A percentile compares a stretch with the other conserved stretches of the same genome.
phyloP scores from a whole-genome alignment of 64 coral and sea anemone species.

The Actinia equina region DNA sequence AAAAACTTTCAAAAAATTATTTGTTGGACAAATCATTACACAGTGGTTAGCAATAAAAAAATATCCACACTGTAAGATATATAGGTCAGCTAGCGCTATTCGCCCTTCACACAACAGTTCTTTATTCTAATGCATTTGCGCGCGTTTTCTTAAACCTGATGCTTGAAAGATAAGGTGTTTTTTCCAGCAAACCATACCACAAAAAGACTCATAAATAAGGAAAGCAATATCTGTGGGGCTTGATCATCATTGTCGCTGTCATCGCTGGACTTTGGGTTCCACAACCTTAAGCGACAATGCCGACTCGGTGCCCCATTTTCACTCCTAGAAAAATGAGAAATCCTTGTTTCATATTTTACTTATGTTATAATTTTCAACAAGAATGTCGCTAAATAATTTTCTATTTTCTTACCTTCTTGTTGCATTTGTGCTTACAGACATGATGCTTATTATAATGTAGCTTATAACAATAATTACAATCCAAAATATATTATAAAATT shows the following conservation, averaged over 20 bases:
- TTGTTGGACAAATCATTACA: too few species aligned
- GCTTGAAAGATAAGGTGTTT: background rate
- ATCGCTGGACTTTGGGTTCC: constrained; percentile 4
- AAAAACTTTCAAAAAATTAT: too few species aligned
- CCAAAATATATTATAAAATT: background rate
- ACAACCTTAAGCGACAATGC: background rate
- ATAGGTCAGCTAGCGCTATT: too few species aligned
- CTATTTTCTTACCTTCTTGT: background rate
- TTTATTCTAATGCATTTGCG: too few species aligned
- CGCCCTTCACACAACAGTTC: too few species aligned
- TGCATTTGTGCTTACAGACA: background rate
- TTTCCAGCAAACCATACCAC: too few species aligned
- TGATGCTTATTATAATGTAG: background rate
- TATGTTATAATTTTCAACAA: background rate
- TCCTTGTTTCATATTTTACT: background rate
- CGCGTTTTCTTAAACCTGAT: too few species aligned
- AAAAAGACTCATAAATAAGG: background rate
- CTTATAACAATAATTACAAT: background rate
- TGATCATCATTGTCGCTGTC: background rate
- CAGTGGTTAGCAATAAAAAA: too few species aligned
- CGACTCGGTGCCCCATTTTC: background rate
- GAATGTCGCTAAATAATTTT: background rate
- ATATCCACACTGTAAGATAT: too few species aligned
- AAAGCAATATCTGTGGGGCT: background rate
- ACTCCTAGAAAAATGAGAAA: background rate